Percentiles rank a stretch among this genome's conserved stretches.
Evolutionary conservation across 2,888 invertebrate genomes (phyloP).

Genomic region (Ligdia adustata): DNA sequence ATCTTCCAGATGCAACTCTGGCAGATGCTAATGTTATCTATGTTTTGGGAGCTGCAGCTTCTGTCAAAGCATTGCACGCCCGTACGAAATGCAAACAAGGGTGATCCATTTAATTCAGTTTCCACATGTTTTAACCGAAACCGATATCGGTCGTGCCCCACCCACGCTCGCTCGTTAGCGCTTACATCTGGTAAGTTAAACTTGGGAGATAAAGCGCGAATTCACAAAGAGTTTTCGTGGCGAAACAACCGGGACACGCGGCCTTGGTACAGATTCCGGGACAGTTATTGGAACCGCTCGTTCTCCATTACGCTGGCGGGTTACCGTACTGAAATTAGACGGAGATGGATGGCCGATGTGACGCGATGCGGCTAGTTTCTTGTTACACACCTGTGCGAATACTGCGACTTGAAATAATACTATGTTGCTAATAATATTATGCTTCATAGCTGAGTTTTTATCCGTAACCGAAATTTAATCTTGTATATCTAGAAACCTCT

Average conservation of each 20-base stretch:
- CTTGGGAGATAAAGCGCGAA: constrained; percentile 32
- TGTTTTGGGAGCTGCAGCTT: constrained; percentile 12
- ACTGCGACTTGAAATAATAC: background rate
- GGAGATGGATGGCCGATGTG: constrained; percentile 42
- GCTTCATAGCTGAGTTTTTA: too few species aligned
- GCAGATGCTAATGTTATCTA: constrained; percentile 28
- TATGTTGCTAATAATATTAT: too few species aligned
- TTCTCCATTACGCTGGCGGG: constrained; percentile 53
- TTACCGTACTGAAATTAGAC: constrained; percentile 63
- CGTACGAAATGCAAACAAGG: constrained; percentile 7
- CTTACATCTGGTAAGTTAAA: constrained; percentile 41
- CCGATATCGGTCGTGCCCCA: constrained; percentile 35
- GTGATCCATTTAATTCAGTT: constrained; percentile 36
- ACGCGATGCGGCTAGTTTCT: constrained; percentile 29
- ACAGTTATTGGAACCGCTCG: constrained; percentile 60
- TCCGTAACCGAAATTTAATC: too few species aligned
- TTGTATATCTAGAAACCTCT: too few species aligned
- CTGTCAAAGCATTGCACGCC: background rate
- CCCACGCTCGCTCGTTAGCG: constrained; percentile 39
- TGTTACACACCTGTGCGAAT: background rate
- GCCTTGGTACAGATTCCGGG: constrained; percentile 66
- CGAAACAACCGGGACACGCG: constrained; percentile 45
- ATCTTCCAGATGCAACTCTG: constrained; percentile 37
- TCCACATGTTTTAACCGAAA: constrained; percentile 38
- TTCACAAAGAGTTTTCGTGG: constrained; percentile 49